phyloP scores from a whole-genome alignment of 2,888 invertebrate genomes.

The Cheilosia vulpina region DNA sequence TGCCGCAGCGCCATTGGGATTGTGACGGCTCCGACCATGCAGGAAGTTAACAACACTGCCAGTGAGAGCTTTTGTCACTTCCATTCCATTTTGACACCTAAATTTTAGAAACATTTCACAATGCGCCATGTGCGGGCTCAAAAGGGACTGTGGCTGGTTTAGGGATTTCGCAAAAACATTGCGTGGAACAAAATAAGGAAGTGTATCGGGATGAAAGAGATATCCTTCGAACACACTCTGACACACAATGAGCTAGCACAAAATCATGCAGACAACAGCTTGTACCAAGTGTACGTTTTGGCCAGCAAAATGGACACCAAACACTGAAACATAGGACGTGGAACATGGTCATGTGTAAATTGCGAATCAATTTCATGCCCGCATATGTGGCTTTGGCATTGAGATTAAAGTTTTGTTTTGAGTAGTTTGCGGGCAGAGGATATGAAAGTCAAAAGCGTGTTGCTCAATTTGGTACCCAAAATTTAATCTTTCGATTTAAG shows the following conservation, averaged over 20 bases:
- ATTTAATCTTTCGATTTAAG: no score
- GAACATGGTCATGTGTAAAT: conserved; percentile 48
- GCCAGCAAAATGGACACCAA: conserved; percentile 3
- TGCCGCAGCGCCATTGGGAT: conserved; percentile 7
- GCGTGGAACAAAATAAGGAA: conserved; percentile 31
- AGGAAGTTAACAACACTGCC: conserved; percentile 30
- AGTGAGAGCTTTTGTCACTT: conserved; percentile 39
- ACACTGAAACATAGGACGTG: conserved; percentile 27
- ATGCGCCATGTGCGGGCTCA: neutral
- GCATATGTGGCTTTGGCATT: conserved; percentile 7
- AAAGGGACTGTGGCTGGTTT: conserved; percentile 11
- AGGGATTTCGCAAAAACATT: conserved; percentile 43
- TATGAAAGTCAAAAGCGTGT: neutral
- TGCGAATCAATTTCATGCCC: conserved; percentile 38
- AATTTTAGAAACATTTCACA: conserved; percentile 4
- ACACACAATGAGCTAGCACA: conserved; percentile 1
- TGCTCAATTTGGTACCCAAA: no score
- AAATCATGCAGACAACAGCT: conserved; percentile 29
- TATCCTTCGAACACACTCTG: conserved; percentile 12
- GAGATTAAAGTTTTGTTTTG: neutral
- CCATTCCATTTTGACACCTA: conserved; percentile 32
- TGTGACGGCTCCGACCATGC: conserved; percentile 19
- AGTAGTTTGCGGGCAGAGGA: neutral
- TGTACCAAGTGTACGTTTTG: conserved; percentile 11
- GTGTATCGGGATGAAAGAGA: conserved; percentile 28